phyloP scores from a whole-genome alignment of 2,797 vertebrate genomes.

The Scolopax rusticola region DNA sequence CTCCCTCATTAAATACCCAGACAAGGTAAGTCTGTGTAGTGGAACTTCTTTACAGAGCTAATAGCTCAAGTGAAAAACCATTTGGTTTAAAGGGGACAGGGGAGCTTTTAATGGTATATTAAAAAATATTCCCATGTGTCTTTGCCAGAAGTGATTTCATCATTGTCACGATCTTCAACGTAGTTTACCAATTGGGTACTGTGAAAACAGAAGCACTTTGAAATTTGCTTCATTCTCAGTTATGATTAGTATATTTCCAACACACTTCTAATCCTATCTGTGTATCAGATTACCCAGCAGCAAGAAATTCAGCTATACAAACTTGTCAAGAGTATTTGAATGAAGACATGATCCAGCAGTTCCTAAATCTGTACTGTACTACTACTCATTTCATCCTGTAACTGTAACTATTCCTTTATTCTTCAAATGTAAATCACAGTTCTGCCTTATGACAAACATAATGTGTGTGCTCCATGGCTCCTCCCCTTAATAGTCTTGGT shows the following conservation, averaged over 20 bases:
- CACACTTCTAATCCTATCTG: not conserved
- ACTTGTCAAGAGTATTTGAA: not conserved
- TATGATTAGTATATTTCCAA: not conserved
- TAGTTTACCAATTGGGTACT: not conserved
- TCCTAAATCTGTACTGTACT: not conserved
- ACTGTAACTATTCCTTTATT: not conserved
- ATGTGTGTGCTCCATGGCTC: fast-evolving
- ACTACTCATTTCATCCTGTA: not conserved
- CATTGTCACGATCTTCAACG: not conserved
- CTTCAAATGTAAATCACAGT: not conserved
- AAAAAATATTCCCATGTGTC: not conserved
- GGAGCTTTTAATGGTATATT: not conserved
- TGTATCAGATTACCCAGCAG: not conserved
- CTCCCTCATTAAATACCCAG: not conserved
- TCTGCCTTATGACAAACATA: not conserved
- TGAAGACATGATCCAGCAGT: not conserved
- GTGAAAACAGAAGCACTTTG: not conserved
- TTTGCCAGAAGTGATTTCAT: not conserved
- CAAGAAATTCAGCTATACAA: not conserved
- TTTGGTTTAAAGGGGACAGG: not conserved
- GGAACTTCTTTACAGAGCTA: not conserved
- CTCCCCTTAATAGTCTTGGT: fast-evolving
- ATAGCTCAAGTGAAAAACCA: not conserved
- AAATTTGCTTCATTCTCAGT: not conserved
- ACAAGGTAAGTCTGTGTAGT: not conserved